Evolutionary conservation across 2,113 vertebrate species (phyloP).

Genomic region (Nesospiza acunhae): DNA sequence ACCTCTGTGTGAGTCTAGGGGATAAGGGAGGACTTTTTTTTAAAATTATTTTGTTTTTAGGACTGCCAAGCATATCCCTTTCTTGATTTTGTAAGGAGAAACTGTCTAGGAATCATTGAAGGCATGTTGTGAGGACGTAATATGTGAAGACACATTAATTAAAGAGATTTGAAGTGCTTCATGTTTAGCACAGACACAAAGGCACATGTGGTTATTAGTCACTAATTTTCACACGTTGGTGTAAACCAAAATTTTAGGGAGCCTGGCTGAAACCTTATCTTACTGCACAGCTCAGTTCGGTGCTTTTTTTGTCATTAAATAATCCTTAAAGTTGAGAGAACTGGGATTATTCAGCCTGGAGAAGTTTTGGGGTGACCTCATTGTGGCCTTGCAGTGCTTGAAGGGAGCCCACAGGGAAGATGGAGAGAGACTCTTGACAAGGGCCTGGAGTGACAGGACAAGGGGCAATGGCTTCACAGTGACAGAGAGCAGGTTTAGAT

Average conservation of each 20-base stretch:
- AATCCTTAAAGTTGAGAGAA: background rate
- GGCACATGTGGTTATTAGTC: background rate
- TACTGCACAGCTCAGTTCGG: background rate
- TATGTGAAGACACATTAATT: background rate
- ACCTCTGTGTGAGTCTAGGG: background rate
- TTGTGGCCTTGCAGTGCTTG: rapidly evolving
- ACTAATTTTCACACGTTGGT: rapidly evolving
- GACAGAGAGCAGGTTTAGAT: rapidly evolving
- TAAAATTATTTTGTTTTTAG: background rate
- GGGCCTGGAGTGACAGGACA: background rate
- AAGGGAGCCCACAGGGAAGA: background rate
- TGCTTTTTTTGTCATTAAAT: rapidly evolving
- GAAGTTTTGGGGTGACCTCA: background rate
- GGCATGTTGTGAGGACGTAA: background rate
- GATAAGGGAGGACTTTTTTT: background rate
- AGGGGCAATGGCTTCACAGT: background rate
- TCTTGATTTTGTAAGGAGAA: background rate
- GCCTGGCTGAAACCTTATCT: background rate
- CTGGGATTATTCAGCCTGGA: background rate
- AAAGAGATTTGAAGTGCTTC: background rate
- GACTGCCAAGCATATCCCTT: background rate
- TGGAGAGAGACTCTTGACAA: background rate
- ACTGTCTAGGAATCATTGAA: background rate
- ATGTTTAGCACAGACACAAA: background rate
- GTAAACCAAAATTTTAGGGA: background rate